Conservation (phyloP, 1,140 invertebrate genomes). For the Meteorus sp. region DNA sequence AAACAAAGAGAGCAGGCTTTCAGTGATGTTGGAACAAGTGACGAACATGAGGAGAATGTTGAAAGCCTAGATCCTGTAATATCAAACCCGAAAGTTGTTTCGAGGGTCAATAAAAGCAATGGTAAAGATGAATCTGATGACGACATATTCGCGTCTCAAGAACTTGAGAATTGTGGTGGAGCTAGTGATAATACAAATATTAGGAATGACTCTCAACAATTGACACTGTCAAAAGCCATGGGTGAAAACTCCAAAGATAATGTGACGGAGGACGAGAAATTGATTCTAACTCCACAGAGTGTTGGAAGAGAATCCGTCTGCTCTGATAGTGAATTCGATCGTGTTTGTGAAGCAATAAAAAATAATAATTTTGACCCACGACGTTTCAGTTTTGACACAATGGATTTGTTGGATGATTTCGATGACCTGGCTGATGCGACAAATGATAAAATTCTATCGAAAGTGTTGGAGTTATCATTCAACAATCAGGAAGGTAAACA, state of each 20-base stretch:
- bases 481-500: not conserved
- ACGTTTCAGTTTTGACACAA: conserved; percentile 25
- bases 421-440: conserved; percentile 21
- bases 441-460: conserved; percentile 12
- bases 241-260: not conserved
- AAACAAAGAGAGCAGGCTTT: too few species aligned
- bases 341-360: not conserved
- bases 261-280: not conserved
- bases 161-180: too few species aligned
- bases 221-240: too few species aligned
- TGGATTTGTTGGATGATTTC: conserved; percentile 35
- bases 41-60: too few species aligned
- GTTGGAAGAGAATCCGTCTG: not conserved
- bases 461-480: conserved; percentile 21
- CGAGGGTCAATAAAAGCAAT: not conserved
- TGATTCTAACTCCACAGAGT: not conserved
- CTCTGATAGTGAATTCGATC: conserved; percentile 16
- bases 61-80: too few species aligned
- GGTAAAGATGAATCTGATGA: too few species aligned
- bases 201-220: too few species aligned
- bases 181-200: too few species aligned
- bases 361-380: not conserved
- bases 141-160: not conserved
- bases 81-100: too few species aligned
- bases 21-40: too few species aligned